Conservation (phyloP, 2,797 vertebrate species). For the Etheostoma perlongum region DNA sequence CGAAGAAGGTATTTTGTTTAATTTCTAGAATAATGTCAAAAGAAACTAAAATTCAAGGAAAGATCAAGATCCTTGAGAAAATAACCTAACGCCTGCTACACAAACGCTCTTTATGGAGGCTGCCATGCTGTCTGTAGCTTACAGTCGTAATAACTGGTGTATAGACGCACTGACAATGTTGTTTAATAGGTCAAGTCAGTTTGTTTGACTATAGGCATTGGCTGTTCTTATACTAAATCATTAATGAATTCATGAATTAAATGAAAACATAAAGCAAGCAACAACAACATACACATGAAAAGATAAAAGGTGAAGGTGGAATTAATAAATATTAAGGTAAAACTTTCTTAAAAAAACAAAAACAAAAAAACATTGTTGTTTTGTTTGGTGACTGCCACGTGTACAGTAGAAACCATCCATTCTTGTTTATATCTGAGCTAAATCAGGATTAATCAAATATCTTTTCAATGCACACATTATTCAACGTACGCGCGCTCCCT, state of each 20-base stretch:
- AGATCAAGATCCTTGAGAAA: not conserved
- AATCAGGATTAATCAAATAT: not conserved
- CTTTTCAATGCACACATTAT: not conserved
- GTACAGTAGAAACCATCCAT: constrained; percentile 37
- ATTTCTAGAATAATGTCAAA: not conserved
- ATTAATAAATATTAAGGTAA: not conserved
- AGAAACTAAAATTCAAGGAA: not conserved
- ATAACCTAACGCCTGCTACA: constrained; percentile 11
- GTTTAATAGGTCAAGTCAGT: not conserved
- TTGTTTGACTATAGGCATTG: not conserved
- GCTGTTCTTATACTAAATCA: not conserved
- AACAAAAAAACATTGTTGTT: constrained; percentile 10
- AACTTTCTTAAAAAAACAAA: not conserved
- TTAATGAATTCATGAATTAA: not conserved
- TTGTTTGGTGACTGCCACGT: constrained; percentile 67
- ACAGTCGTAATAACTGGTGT: constrained; percentile 63
- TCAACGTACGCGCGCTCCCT: constrained; percentile 58
- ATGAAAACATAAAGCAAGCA: not conserved
- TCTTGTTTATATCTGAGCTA: not conserved
- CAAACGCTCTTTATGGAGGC: constrained; percentile 50
- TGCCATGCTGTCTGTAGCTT: constrained; percentile 71
- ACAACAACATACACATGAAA: not conserved
- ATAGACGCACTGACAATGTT: constrained; percentile 51
- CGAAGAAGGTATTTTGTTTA: not conserved
- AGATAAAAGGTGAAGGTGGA: not conserved